Base-by-base conservation (phyloP, 2,113 vertebrate genomes). In the Redunca redunca region DNA sequence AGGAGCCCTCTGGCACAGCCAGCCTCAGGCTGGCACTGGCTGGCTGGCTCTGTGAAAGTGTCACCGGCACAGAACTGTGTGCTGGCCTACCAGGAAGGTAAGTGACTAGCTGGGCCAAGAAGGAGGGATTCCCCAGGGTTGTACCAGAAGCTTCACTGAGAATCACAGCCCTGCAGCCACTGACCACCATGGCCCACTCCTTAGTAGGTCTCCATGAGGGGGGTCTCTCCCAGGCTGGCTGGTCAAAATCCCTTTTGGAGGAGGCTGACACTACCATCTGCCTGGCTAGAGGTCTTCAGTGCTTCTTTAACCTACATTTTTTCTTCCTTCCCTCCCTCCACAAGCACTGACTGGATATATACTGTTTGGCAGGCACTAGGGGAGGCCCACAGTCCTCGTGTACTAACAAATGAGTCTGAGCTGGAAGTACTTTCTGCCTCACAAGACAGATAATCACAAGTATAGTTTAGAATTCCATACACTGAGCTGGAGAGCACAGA, bases 81-180 rank as follows among this genome's bases (percentile, higher is more conserved):
- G 8, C 57, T 19, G 14, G 43, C 88, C 62, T 97, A 95, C 95
- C 26, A 98, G 93, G 92, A 95, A 98, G 90, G 52, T 83, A 95
- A 33, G 30, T 58, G 81, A 33, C 88, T 14, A 26, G 26, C 67
- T 25, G 64, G 53, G 94, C 97, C 91, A 97, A 93, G 67, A 97
- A 91, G 95, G 64, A 81, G 52, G 88, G 82, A 92, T 80, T 95
- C 94, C 82, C 88, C 80, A 60, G 48, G 23, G 19, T 57, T 71
- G 74, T 23, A 40, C 90, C 88, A 94, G 16, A 14, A 74, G 90
- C n/a, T 9, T 0, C 60, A n/a, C 15, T 60, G 17, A 67, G 78
- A 91, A 46, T 60, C 71, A 77, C 11, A 89, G 33, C 40, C 83
- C 90, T 67, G 36, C 17, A 82, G 67, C 25, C 62, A 43, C 7